phyloP scores from a whole-genome alignment of 2,113 vertebrate species.

The Hystrix cristata region DNA sequence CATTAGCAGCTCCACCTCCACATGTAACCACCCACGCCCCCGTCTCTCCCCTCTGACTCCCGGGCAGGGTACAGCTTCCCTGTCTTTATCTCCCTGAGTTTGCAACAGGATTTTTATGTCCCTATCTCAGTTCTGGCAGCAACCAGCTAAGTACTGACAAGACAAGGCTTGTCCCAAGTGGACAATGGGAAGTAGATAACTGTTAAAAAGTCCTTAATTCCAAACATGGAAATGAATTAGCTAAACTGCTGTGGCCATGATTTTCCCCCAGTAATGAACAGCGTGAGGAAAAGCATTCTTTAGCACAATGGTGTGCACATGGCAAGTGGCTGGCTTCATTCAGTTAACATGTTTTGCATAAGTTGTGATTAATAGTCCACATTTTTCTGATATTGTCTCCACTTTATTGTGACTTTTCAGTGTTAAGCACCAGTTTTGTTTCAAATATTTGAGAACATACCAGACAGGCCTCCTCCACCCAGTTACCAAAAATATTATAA shows the following conservation, averaged over 20 bases:
- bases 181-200: conserved; percentile 77
- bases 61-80: neutral
- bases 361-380: conserved; percentile 60
- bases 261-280: conserved; percentile 67
- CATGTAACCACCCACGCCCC: neutral
- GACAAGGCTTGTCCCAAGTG: conserved; percentile 63
- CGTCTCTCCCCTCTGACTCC: neutral
- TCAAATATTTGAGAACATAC: conserved; percentile 78
- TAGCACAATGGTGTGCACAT: conserved; percentile 47
- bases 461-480: conserved; percentile 68
- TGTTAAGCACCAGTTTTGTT: conserved; percentile 61
- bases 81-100: conserved; percentile 46
- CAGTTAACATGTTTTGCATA: conserved; percentile 62
- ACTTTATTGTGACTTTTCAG: conserved; percentile 67
- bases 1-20: neutral
- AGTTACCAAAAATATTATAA: conserved; percentile 69
- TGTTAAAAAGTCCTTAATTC: conserved; percentile 74
- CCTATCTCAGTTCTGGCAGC: conserved; percentile 75
- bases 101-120: conserved; percentile 46
- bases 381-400: conserved; percentile 69
- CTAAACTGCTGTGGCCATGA: conserved; percentile 75
- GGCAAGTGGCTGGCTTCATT: conserved; percentile 59
- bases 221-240: conserved; percentile 82
- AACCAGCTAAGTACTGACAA: conserved; percentile 65
- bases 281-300: conserved; percentile 68